Percentiles rank a stretch among this genome's conserved stretches.
These are phyloP conservation scores for Diadophis punctatus DNA, from an alignment of 2,113 vertebrate species.

Conservation along the genomic window DNA sequence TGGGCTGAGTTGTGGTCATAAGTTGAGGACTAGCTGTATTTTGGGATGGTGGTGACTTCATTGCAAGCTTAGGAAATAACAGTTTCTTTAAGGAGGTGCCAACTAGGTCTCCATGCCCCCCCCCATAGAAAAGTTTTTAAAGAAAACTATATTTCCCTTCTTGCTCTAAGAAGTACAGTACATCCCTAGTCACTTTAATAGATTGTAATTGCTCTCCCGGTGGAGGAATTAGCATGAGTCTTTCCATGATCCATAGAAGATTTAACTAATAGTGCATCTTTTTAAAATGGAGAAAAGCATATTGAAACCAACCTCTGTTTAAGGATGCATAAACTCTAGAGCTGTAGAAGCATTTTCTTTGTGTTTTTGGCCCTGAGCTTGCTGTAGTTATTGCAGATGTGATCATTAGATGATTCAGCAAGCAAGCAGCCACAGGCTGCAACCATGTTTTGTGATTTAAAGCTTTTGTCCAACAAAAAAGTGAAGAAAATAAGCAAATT, in stretches of 20 bases:
- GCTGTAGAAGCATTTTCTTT: not conserved
- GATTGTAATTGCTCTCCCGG: not conserved
- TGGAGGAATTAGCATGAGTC: not conserved
- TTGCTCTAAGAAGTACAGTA: not conserved
- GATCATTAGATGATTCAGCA: not conserved
- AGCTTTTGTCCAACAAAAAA: not conserved
- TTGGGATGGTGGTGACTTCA: not conserved
- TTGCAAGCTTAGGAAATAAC: not conserved
- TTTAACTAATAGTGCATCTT: not conserved
- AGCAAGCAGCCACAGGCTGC: not conserved
- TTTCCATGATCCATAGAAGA: not conserved
- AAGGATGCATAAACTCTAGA: not conserved
- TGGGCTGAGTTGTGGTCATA: too few species aligned
- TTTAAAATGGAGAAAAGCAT: not conserved
- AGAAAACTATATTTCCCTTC: not conserved
- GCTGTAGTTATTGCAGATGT: not conserved
- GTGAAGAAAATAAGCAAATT: not conserved
- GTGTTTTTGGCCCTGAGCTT: not conserved
- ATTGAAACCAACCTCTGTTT: not conserved
- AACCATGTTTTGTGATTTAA: not conserved
- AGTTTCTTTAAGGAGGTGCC: not conserved
- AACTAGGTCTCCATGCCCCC: not conserved
- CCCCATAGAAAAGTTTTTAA: not conserved
- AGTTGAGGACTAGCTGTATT: not conserved
- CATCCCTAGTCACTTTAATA: not conserved